These are phyloP conservation scores for Ophioninae sp. DNA, from an alignment of 2,888 invertebrate genomes.

Conservation along the genomic window DNA sequence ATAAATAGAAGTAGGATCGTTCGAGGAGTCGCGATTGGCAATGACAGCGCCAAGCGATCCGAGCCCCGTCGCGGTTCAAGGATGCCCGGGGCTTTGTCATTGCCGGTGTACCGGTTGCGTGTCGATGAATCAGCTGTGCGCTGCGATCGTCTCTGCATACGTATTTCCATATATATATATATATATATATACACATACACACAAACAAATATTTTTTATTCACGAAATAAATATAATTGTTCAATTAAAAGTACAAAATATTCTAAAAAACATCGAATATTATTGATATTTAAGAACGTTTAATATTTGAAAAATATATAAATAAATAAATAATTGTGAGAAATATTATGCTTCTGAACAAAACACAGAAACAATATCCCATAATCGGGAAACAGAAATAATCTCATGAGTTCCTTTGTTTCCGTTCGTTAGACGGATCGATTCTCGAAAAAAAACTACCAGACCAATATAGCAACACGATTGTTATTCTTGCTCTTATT, in stretches of 20 bases:
- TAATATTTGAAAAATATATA: too few species aligned
- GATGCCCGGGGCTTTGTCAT: conserved; percentile 70
- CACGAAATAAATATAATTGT: too few species aligned
- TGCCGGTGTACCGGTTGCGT: conserved; percentile 62
- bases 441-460: background rate
- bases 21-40: conserved; percentile 15
- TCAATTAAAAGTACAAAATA: too few species aligned
- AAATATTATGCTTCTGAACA: too few species aligned
- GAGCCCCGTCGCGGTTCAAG: conserved; percentile 60
- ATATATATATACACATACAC: background rate
- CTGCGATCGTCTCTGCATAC: conserved; percentile 42
- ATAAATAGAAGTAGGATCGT: background rate
- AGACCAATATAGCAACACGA: background rate
- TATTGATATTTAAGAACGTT: too few species aligned
- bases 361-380: too few species aligned
- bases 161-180: background rate
- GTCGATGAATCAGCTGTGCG: conserved; percentile 71
- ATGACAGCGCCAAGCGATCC: conserved; percentile 29
- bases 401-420: background rate
- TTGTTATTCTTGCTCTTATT: background rate
- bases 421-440: background rate
- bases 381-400: background rate
- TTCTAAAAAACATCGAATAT: too few species aligned
- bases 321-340: too few species aligned
- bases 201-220: background rate